Evolutionary conservation across 1,140 invertebrate genomes (phyloP).

Genomic region (Ceratitis capitata): DNA sequence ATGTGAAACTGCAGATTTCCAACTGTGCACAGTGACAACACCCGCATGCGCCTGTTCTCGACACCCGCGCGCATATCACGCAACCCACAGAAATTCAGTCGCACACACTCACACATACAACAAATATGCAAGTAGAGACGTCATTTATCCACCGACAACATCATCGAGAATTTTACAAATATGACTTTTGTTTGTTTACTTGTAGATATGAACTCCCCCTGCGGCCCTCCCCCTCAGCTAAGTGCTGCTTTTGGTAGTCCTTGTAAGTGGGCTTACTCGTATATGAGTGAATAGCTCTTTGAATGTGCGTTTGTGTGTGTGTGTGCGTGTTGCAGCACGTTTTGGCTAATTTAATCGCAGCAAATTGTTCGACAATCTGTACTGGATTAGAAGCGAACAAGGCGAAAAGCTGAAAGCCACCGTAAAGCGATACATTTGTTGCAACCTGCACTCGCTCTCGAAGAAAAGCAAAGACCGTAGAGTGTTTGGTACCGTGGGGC

Average conservation of each 20-base stretch:
- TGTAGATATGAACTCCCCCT: not conserved
- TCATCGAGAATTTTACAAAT: not conserved
- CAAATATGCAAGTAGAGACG: not conserved
- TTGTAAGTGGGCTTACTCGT: too few relatives aligned
- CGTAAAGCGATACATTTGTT: constrained; percentile 26
- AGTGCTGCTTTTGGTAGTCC: not conserved
- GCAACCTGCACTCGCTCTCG: not conserved
- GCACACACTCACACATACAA: not conserved
- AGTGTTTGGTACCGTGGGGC: not conserved
- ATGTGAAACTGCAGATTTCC: not conserved
- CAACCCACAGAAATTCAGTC: not conserved
- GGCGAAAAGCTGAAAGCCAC: too few relatives aligned
- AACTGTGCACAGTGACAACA: not conserved
- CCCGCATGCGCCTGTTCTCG: not conserved
- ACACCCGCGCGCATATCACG: not conserved
- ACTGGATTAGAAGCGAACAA: constrained; percentile 43
- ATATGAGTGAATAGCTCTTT: too few relatives aligned
- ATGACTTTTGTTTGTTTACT: not conserved
- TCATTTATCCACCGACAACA: not conserved
- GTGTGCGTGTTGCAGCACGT: not conserved
- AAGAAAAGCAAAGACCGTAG: not conserved
- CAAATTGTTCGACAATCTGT: constrained; percentile 65
- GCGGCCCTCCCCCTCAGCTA: not conserved
- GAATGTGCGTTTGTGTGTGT: not conserved
- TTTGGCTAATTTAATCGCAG: constrained; percentile 65